Percentiles rank a stretch among this genome's conserved stretches.
phyloP scores from a whole-genome alignment of 2,113 vertebrate species.

The Ciconia stormi region DNA sequence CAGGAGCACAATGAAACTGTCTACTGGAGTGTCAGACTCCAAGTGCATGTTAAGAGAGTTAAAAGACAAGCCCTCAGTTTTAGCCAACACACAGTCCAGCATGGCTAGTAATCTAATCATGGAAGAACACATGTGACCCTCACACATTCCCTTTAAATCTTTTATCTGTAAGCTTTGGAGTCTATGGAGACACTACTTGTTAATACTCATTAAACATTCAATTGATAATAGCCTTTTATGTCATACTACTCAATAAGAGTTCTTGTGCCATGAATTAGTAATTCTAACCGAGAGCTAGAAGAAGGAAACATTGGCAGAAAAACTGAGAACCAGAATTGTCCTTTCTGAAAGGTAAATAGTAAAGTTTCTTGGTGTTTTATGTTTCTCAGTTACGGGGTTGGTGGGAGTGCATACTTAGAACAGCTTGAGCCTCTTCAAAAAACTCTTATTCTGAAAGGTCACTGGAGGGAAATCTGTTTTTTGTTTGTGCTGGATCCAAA shows the following conservation, averaged over 20 bases:
- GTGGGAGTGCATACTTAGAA: background rate
- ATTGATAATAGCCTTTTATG: background rate
- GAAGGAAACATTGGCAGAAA: background rate
- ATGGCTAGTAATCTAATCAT: background rate
- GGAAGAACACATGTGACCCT: background rate
- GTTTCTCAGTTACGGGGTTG: background rate
- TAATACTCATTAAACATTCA: background rate
- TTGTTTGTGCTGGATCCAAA: background rate
- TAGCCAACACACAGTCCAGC: background rate
- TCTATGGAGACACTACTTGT: background rate
- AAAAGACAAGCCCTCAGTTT: background rate
- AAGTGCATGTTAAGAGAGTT: background rate
- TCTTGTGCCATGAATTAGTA: background rate
- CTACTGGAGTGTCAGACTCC: background rate
- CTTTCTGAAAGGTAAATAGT: background rate
- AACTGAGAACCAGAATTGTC: background rate
- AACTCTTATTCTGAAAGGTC: background rate
- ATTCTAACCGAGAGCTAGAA: background rate
- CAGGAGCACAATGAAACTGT: background rate
- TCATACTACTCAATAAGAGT: background rate
- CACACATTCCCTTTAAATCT: background rate
- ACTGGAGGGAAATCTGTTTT: background rate
- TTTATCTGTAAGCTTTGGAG: background rate
- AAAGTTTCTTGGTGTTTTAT: background rate
- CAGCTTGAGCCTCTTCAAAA: background rate